Conservation (phyloP, 2,113 vertebrate genomes). For the Sander lucioperca region DNA sequence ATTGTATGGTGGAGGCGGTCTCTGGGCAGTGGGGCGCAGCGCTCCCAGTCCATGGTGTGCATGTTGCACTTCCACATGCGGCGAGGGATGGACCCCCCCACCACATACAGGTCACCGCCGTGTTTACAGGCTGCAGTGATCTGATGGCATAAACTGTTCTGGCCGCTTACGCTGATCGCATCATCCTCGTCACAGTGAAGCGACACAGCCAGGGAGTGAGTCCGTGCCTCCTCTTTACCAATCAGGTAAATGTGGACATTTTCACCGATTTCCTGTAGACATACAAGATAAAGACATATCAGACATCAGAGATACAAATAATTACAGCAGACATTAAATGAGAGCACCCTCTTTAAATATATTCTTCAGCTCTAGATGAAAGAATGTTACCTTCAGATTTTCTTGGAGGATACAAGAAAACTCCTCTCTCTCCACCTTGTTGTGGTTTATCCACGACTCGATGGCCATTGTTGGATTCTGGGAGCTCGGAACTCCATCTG, state of each 20-base stretch:
- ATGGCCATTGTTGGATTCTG: slow-evolving; percentile 95
- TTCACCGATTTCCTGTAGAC: slow-evolving; percentile 94
- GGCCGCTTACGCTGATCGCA: slow-evolving; percentile 94
- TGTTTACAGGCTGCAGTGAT: slow-evolving; percentile 99
- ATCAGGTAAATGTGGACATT: slow-evolving; percentile 99
- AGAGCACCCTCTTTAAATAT: neutral
- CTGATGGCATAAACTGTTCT: slow-evolving; percentile 98
- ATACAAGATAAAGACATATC: neutral
- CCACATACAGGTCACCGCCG: slow-evolving; percentile 94
- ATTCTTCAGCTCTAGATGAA: neutral
- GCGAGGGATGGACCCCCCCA: slow-evolving; percentile 96
- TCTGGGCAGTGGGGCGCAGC: slow-evolving; percentile 94
- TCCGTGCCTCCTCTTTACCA: slow-evolving; percentile 95
- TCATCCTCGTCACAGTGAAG: slow-evolving; percentile 96
- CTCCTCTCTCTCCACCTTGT: slow-evolving; percentile 94
- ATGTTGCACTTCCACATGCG: slow-evolving; percentile 99
- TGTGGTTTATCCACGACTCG: slow-evolving; percentile 96
- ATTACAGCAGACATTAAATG: neutral
- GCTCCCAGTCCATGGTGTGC: slow-evolving; percentile 98
- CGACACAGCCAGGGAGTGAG: slow-evolving; percentile 95
- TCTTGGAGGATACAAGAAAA: slow-evolving; percentile 91
- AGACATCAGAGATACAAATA: neutral
- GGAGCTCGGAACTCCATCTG: slow-evolving; percentile 96
- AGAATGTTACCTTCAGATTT: slow-evolving; percentile 90
- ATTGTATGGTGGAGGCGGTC: slow-evolving; percentile 97